A percentile compares a stretch with the other conserved stretches of the same genome.
Conservation (phyloP, 2,888 invertebrate genomes). For the Acanthosepion esculentum region DNA sequence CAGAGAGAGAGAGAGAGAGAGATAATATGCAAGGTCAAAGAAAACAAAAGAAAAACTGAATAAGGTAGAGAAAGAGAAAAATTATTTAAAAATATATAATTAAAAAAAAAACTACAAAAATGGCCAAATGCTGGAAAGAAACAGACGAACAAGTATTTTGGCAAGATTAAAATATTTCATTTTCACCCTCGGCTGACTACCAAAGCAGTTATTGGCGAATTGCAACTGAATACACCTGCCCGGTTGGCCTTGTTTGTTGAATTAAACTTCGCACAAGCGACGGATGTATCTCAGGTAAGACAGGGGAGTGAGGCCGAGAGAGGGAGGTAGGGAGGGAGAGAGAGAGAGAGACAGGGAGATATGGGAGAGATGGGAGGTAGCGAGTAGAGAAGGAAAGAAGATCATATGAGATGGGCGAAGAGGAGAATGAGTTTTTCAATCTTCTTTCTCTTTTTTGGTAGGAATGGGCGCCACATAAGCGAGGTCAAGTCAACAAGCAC, state of each 20-base stretch:
- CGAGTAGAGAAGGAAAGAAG: not conserved
- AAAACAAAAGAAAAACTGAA: no score
- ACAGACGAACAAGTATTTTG: constrained; percentile 16
- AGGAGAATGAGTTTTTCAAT: not conserved
- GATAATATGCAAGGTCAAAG: no score
- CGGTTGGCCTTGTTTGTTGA: not conserved
- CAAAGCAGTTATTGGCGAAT: not conserved
- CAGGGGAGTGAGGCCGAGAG: no score
- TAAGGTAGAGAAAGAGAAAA: no score
- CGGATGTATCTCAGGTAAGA: constrained; percentile 8
- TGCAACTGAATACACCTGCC: constrained; percentile 33
- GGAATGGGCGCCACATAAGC: not conserved
- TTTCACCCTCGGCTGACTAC: constrained; percentile 14
- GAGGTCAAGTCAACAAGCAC: not conserved
- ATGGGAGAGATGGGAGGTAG: not conserved
- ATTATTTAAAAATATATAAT: no score
- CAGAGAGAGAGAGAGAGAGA: no score
- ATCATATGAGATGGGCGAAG: not conserved
- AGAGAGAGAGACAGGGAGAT: not conserved
- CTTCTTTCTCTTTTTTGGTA: not conserved
- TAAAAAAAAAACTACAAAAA: not conserved
- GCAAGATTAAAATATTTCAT: constrained; percentile 33
- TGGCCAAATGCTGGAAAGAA: not conserved
- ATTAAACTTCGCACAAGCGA: not conserved
- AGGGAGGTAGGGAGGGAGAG: not conserved